Evolutionary conservation across 1,140 invertebrate genomes (phyloP).

Genomic region (Drosophila micromelanica): DNA sequence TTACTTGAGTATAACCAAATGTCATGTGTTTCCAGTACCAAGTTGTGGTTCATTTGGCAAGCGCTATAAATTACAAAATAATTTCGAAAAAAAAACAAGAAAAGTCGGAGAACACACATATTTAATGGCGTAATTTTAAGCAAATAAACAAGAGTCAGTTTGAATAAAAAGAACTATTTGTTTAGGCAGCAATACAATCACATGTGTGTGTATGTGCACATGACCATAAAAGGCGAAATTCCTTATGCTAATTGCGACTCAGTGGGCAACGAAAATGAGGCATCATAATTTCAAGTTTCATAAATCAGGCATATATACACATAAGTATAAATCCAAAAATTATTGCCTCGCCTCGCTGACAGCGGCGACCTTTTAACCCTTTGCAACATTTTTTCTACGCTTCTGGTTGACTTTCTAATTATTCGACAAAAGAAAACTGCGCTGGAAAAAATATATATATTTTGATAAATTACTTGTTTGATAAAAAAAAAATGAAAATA

Average conservation of each 20-base stretch:
- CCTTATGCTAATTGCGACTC: slow-evolving; percentile 36
- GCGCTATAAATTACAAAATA: slow-evolving; percentile 68
- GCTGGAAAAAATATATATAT: slow-evolving; percentile 32
- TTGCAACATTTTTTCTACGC: slow-evolving; percentile 16
- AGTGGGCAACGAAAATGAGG: slow-evolving; percentile 29
- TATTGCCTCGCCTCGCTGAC: slow-evolving; percentile 64
- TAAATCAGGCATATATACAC: slow-evolving; percentile 57
- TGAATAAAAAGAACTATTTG: slow-evolving; percentile 59
- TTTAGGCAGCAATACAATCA: slow-evolving; percentile 27
- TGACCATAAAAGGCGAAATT: slow-evolving; percentile 21
- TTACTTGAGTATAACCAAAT: slow-evolving; percentile 11
- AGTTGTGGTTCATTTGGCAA: slow-evolving; percentile 54
- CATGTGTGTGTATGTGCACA: slow-evolving; percentile 6
- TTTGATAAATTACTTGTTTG: slow-evolving; percentile 65
- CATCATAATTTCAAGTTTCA: slow-evolving; percentile 40
- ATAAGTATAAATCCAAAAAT: slow-evolving; percentile 48
- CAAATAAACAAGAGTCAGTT: slow-evolving; percentile 45
- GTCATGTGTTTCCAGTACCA: slow-evolving; percentile 33
- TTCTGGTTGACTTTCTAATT: slow-evolving; percentile 55
- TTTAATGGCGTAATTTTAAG: slow-evolving; percentile 40
- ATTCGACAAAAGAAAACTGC: slow-evolving; percentile 42
- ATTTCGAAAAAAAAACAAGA: slow-evolving; percentile 44
- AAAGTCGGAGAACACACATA: background rate
- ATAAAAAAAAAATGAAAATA: slow-evolving; percentile 11
- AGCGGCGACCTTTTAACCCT: slow-evolving; percentile 72